These are phyloP conservation scores for Sminthurides bifidus DNA, from an alignment of 1,140 invertebrate species.

Conservation along the genomic window DNA sequence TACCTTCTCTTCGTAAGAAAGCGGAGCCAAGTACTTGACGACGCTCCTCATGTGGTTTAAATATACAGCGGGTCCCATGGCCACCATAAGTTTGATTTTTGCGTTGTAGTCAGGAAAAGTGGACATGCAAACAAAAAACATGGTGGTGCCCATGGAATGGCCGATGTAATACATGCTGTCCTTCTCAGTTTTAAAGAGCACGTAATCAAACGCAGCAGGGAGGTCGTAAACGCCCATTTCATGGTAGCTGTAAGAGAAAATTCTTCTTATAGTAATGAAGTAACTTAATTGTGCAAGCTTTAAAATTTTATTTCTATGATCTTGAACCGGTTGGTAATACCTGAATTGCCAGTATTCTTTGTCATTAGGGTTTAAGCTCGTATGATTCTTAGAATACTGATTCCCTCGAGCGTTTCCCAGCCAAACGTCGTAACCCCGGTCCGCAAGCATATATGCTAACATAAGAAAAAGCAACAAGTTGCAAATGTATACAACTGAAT, in stretches of 20 bases:
- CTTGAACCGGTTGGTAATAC: constrained; percentile 30
- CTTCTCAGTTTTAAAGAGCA: constrained; percentile 15
- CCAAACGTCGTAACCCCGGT: constrained; percentile 64
- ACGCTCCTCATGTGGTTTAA: constrained; percentile 43
- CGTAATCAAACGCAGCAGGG: constrained; percentile 30
- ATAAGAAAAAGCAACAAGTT: neutral
- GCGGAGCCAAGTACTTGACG: constrained; percentile 36
- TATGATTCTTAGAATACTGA: constrained; percentile 38
- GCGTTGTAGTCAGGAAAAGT: constrained; percentile 50
- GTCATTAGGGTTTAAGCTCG: constrained; percentile 29
- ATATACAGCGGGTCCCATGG: constrained; percentile 54
- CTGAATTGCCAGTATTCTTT: constrained; percentile 35
- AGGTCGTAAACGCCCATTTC: constrained; percentile 36
- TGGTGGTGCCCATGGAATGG: constrained; percentile 51
- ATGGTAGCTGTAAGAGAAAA: constrained; percentile 12
- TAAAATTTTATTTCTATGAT: constrained; percentile 1
- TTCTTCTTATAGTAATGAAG: neutral
- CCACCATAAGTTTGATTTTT: constrained; percentile 50
- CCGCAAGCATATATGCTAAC: constrained; percentile 48
- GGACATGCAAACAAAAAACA: constrained; percentile 48
- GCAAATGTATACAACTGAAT: neutral
- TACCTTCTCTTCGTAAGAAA: constrained; percentile 32
- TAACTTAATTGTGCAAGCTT: neutral
- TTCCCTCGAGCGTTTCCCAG: constrained; percentile 38
- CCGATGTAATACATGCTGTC: constrained; percentile 37